These are phyloP conservation scores for Brachystomella parvula DNA, from an alignment of 1,140 invertebrate species.

Conservation along the genomic window DNA sequence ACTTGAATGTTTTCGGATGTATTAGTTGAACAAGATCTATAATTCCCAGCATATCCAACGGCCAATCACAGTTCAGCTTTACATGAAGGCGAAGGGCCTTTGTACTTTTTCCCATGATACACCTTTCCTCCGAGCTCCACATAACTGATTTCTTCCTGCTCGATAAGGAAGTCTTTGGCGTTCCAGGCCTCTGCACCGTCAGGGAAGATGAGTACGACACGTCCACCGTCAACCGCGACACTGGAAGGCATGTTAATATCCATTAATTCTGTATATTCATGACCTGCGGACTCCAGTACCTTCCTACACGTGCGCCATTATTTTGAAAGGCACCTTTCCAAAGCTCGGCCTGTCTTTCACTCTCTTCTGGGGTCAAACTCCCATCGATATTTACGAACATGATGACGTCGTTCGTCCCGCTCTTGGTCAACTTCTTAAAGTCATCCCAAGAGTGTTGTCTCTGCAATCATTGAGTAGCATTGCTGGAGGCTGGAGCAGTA, in stretches of 20 bases:
- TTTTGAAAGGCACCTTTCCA: conserved; percentile 93
- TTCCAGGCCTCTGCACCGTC: conserved; percentile 92
- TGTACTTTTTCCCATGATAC: conserved; percentile 47
- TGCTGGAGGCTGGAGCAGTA: not conserved
- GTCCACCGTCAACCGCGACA: conserved; percentile 80
- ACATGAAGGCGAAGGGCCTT: no score
- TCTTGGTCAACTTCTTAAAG: conserved; percentile 79
- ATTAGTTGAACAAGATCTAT: not conserved
- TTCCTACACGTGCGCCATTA: conserved; percentile 88
- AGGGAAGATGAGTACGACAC: conserved; percentile 92
- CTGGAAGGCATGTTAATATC: conserved; percentile 47
- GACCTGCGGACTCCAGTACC: conserved; percentile 51
- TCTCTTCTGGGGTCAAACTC: conserved; percentile 63
- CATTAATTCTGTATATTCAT: not conserved
- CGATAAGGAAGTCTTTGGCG: conserved; percentile 84
- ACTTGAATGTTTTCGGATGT: not conserved
- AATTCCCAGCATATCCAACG: not conserved
- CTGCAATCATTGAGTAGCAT: not conserved
- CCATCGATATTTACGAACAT: conserved; percentile 83
- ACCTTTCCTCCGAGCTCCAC: conserved; percentile 64
- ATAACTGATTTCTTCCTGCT: conserved; percentile 63
- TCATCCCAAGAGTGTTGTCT: conserved; percentile 65
- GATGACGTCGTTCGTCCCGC: conserved; percentile 91
- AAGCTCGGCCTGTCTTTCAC: conserved; percentile 73
- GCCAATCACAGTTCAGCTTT: conserved; percentile 11